Conservation (phyloP, 2,888 invertebrate genomes). For the Archips xylosteana region DNA sequence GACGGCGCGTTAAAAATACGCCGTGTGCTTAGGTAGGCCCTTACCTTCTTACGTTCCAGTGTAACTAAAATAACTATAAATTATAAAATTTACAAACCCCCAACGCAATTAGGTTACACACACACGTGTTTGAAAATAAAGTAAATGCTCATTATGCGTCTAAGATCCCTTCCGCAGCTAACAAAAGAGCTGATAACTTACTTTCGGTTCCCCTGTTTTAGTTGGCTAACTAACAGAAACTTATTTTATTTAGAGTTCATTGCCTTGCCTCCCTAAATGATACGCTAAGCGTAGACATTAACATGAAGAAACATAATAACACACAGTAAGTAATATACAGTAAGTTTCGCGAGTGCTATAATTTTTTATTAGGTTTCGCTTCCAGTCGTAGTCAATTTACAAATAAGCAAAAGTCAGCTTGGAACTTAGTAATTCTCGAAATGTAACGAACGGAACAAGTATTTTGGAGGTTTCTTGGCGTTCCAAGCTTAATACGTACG, state of each 20-base stretch:
- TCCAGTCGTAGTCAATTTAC: slow-evolving; percentile 5
- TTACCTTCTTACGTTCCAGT: too few species aligned
- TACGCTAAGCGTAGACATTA: neutral
- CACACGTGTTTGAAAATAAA: too few species aligned
- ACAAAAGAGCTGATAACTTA: too few species aligned
- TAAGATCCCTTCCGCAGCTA: too few species aligned
- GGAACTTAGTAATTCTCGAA: slow-evolving; percentile 7
- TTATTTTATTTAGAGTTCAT: neutral
- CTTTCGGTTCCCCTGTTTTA: too few species aligned
- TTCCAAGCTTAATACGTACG: slow-evolving; percentile 21
- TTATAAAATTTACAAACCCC: too few species aligned
- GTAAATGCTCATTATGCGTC: too few species aligned
- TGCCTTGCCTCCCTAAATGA: neutral
- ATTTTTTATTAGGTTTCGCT: neutral
- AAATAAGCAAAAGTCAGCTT: slow-evolving; percentile 12
- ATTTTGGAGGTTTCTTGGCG: slow-evolving; percentile 2
- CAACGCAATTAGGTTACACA: too few species aligned
- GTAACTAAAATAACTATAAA: too few species aligned
- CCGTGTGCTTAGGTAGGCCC: too few species aligned
- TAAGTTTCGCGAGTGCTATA: slow-evolving; percentile 6
- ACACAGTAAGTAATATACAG: too few species aligned
- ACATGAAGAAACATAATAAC: neutral
- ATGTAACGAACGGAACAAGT: neutral
- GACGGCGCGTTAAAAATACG: too few species aligned
- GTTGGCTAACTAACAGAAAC: neutral